Evolutionary conservation across 1,140 invertebrate species (phyloP).

Genomic region (Drosophila takahashii): DNA sequence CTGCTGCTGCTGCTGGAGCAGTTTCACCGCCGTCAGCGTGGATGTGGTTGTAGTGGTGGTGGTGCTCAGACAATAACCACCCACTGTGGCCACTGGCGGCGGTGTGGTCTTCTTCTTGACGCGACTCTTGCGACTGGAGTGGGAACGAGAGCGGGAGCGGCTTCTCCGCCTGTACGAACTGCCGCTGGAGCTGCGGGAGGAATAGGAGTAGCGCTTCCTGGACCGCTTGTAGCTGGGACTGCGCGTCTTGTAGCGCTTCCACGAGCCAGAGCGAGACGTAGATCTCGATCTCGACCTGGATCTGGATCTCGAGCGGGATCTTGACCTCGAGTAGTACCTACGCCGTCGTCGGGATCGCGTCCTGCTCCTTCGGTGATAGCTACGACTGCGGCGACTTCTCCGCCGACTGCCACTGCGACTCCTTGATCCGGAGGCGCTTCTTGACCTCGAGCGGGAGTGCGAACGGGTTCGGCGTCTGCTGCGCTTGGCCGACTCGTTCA

Average conservation of each 20-base stretch:
- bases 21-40: conserved; percentile 40
- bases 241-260: conserved; percentile 63
- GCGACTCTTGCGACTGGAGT: conserved; percentile 34
- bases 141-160: conserved; percentile 53
- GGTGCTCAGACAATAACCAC: conserved; percentile 46
- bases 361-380: conserved; percentile 62
- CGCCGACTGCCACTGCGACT: conserved; percentile 49
- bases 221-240: conserved; percentile 74
- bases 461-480: conserved; percentile 47
- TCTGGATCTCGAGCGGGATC: conserved; percentile 84
- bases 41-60: conserved; percentile 65
- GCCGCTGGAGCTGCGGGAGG: conserved; percentile 73
- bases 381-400: conserved; percentile 54
- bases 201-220: conserved; percentile 84
- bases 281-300: conserved; percentile 27
- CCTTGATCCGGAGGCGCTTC: conserved; percentile 29
- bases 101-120: conserved; percentile 44
- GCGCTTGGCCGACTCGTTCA: conserved; percentile 65
- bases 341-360: conserved; percentile 72
- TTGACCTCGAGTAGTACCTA: conserved; percentile 71
- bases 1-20: conserved; percentile 32
- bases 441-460: conserved; percentile 27
- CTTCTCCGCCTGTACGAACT: conserved; percentile 76
- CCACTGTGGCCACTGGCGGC: conserved; percentile 11
- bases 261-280: conserved; percentile 64